Percentiles rank a stretch among this genome's conserved stretches.
phyloP scores from a whole-genome alignment of 2,113 vertebrate species.

The Phalacrocorax aristotelis region DNA sequence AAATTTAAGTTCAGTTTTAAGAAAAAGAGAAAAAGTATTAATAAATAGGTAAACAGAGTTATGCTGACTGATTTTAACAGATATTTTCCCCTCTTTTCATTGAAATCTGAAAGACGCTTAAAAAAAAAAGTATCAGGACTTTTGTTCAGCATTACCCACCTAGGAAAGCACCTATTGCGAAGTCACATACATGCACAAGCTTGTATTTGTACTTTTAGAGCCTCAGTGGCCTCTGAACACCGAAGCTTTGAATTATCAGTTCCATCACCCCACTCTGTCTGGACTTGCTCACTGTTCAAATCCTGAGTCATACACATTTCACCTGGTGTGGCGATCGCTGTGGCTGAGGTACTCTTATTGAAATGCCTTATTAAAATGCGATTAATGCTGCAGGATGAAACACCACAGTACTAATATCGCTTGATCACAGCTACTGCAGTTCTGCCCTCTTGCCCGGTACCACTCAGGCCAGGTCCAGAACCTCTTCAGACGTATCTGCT shows the following conservation, averaged over 20 bases:
- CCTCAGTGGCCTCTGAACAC: background rate
- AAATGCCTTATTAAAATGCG: background rate
- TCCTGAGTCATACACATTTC: background rate
- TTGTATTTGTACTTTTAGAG: background rate
- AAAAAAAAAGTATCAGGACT: background rate
- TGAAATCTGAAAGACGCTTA: background rate
- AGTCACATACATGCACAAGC: background rate
- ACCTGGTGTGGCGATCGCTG: fast-evolving
- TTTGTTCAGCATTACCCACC: background rate
- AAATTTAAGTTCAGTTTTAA: constrained; percentile 58
- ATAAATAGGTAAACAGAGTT: constrained; percentile 16
- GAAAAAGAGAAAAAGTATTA: constrained; percentile 52
- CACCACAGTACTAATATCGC: too few species aligned
- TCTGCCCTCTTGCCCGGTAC: background rate
- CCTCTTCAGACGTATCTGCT: background rate
- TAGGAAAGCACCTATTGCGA: background rate
- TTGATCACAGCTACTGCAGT: fast-evolving
- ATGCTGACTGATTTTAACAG: constrained; percentile 27
- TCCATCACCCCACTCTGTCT: background rate
- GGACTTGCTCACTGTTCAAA: background rate
- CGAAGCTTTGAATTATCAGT: background rate
- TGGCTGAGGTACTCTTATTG: background rate
- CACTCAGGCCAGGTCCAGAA: background rate
- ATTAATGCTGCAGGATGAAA: background rate
- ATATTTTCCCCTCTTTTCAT: background rate